These are phyloP conservation scores for Arctia plantaginis DNA, from an alignment of 2,888 invertebrate species.

Conservation along the genomic window DNA sequence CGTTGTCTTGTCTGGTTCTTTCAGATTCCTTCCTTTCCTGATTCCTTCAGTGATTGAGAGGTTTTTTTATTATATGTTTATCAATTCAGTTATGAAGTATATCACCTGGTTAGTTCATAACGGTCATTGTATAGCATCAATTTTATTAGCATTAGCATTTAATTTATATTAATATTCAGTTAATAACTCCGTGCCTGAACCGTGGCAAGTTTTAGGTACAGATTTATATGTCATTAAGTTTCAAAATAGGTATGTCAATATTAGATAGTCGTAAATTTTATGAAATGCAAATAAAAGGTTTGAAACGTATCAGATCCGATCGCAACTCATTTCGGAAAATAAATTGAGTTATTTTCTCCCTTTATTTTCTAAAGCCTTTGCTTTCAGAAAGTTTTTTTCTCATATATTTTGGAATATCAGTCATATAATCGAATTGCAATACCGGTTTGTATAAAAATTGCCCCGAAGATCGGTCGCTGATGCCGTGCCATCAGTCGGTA, in stretches of 20 bases:
- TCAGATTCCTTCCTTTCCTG: not conserved
- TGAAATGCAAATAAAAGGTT: not conserved
- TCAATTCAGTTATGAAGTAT: not conserved
- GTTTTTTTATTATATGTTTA: not conserved
- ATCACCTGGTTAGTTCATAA: not conserved
- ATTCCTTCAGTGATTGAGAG: no score
- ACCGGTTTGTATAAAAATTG: conserved; percentile 52
- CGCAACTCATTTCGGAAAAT: conserved; percentile 6
- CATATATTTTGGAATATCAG: conserved; percentile 25
- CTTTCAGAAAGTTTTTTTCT: conserved; percentile 12
- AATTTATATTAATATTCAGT: not conserved
- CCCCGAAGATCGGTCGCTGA: conserved; percentile 56
- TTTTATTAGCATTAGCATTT: not conserved
- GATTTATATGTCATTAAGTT: not conserved
- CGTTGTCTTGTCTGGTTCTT: not conserved
- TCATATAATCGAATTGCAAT: conserved; percentile 41
- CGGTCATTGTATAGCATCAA: not conserved
- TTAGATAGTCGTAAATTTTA: not conserved
- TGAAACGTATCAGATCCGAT: not conserved
- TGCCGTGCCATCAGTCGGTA: conserved; percentile 56
- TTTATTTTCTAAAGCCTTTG: not conserved
- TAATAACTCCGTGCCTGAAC: not conserved
- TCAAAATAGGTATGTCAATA: not conserved
- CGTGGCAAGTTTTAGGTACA: not conserved
- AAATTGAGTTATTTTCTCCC: conserved; percentile 1